phyloP scores from a whole-genome alignment of 1,140 invertebrate genomes.

The Calycopis cecrops region DNA sequence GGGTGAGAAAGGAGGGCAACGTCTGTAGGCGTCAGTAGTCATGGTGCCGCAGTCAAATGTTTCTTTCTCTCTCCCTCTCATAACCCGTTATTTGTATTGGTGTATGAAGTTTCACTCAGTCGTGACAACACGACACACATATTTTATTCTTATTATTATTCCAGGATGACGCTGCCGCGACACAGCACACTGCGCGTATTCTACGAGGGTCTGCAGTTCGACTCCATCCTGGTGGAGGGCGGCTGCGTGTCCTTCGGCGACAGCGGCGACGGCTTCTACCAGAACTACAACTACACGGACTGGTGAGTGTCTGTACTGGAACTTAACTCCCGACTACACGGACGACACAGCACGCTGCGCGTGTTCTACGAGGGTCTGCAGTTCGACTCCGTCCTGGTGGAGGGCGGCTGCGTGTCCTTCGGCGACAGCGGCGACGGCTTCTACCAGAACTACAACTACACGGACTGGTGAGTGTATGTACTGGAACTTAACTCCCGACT shows the following conservation, averaged over 20 bases:
- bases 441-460: slow-evolving; percentile 77
- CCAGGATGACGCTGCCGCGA: slow-evolving; percentile 34
- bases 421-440: slow-evolving; percentile 78
- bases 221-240: slow-evolving; percentile 57
- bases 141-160: too few species aligned
- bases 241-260: slow-evolving; percentile 78
- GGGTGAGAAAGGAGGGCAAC: too few species aligned
- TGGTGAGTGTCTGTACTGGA: too few species aligned
- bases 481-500: too few species aligned
- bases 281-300: slow-evolving; percentile 75
- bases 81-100: too few species aligned
- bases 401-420: slow-evolving; percentile 76
- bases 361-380: slow-evolving; percentile 59
- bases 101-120: too few species aligned
- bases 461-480: slow-evolving; percentile 79
- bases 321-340: too few species aligned
- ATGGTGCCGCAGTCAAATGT: too few species aligned
- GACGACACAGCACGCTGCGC: slow-evolving; percentile 47
- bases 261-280: slow-evolving; percentile 78
- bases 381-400: slow-evolving; percentile 46
- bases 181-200: slow-evolving; percentile 57
- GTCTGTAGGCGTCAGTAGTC: too few species aligned
- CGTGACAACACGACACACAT: too few species aligned
- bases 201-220: slow-evolving; percentile 46
- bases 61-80: too few species aligned